Base-by-base conservation (phyloP, 2,113 vertebrate species). In the Archocentrus centrarchus region DNA sequence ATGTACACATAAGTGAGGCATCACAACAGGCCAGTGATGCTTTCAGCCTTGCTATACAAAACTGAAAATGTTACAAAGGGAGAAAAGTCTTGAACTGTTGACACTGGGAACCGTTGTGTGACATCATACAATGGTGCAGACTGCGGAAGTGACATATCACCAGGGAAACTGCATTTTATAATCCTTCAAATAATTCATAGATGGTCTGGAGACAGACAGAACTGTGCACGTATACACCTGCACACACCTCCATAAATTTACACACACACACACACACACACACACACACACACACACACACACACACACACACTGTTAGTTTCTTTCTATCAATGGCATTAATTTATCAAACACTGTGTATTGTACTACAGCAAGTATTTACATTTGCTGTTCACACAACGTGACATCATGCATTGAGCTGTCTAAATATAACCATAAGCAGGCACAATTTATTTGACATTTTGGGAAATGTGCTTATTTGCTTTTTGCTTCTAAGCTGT, bases 1-100 rank as follows among this genome's bases (percentile, higher is more conserved):
- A 77, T 9, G 44, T 22, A 55, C 17, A 55, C 3, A 75, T 41
- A 57, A 66, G 79, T 59, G 39, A 57, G 39, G 64, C 18, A 44
- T 10, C 22, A 22, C 24, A 60, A 44, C 14, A 61, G 24, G 47
- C 17, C 2, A 6, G 50, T 78, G 59, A 62, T 53, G 20, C 20
- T 35, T 79, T 61, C 59, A 32, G 77, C 13, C 41, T 62, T 50
- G 53, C 44, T 63, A 55, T 22, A 79, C 60, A 62, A 79, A 30
- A 55, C 44, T 11, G 44, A 70, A 44, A 73, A 55, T 35, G 3
- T 53, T 73, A 55, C 17, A 0, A 14, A 32, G 24, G 27, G 20
- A 73, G 24, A 60, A 2, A 9, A 24, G 64, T 73, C 7, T 44
- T 32, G 57, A 59, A 77, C 35, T 24, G 24, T 27, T 24, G 20